Evolutionary conservation across 2,113 vertebrate species (phyloP), one percentile per base, ranked within the genome.

Genomic region (Blennius ocellaris): DNA sequence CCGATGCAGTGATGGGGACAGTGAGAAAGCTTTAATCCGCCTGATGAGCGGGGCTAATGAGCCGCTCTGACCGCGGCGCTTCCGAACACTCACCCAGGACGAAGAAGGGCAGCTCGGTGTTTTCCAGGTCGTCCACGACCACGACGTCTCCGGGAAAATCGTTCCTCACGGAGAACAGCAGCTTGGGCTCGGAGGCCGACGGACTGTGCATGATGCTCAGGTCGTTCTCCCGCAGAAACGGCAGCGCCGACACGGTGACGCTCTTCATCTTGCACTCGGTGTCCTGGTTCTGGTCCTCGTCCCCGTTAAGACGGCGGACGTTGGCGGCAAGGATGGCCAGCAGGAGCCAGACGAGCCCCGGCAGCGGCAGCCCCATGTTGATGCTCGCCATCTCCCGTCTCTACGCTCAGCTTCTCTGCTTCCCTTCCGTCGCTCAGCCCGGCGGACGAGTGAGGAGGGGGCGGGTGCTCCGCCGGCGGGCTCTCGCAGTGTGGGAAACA

Each of bases 151-250:
- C 97, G n/a, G 97, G 97, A 61, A 99, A 99, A 78, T 99, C 97
- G 88, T 99, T 99, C 71, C 97, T 93, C 7, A 99, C 97, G 11
- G 97, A 99, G 94, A 99, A 99, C 70, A 99, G 96, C 67, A 99
- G 97, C 95, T 99, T 99, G 90, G 97, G 96, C 92, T 99, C 97
- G 39, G 97, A 97, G 95, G 97, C 96, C 93, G 97, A 98, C 43
- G 97, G 95, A 67, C 96, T 97, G 92, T 99, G 97, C 97, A 99
- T 98, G 95, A 99, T 98, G 94, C 95, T 98, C 89, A 99, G 94
- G 94, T 99, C 97, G 93, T 99, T 99, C 81, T 99, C 97, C 47
- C 97, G 88, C 84, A 99, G 83, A 92, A 99, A 99, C 63, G 97
- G 97, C 93, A 99, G 92, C 82, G 97, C 97, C 48, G 97, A 99